Evolutionary conservation across 2,888 invertebrate species (phyloP).

Genomic region (Lasiommata megera): DNA sequence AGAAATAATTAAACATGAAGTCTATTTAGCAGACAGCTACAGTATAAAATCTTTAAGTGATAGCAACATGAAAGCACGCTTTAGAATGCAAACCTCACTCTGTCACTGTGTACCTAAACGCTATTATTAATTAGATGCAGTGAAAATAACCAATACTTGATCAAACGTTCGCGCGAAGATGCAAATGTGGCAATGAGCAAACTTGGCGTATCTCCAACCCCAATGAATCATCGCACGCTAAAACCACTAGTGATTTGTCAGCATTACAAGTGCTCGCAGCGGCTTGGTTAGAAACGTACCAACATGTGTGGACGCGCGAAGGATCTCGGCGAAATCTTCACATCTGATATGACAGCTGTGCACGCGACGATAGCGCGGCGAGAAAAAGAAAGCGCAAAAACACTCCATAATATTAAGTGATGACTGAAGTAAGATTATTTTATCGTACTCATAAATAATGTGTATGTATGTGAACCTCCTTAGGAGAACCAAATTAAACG

Average conservation of each 20-base stretch:
- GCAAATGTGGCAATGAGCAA: conserved; percentile 24
- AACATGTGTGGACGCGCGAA: conserved; percentile 25
- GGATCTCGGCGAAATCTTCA: conserved; percentile 15
- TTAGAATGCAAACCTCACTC: no score
- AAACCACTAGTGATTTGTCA: conserved; percentile 69
- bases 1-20: no score
- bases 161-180: conserved; percentile 20
- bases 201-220: conserved; percentile 58
- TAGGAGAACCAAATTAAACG: no score
- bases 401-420: not conserved
- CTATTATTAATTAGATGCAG: no score
- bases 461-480: no score
- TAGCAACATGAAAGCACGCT: no score
- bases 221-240: conserved; percentile 66
- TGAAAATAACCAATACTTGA: not conserved
- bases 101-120: no score
- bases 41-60: no score
- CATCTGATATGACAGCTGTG: conserved; percentile 22
- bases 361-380: conserved; percentile 17
- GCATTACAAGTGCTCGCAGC: conserved; percentile 51
- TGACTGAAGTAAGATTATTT: no score
- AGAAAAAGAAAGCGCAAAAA: not conserved
- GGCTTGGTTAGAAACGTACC: conserved; percentile 27
- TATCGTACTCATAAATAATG: no score
- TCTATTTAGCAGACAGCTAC: no score